Base-by-base conservation (phyloP, 2,888 invertebrate genomes). In the Atrina japonica region DNA sequence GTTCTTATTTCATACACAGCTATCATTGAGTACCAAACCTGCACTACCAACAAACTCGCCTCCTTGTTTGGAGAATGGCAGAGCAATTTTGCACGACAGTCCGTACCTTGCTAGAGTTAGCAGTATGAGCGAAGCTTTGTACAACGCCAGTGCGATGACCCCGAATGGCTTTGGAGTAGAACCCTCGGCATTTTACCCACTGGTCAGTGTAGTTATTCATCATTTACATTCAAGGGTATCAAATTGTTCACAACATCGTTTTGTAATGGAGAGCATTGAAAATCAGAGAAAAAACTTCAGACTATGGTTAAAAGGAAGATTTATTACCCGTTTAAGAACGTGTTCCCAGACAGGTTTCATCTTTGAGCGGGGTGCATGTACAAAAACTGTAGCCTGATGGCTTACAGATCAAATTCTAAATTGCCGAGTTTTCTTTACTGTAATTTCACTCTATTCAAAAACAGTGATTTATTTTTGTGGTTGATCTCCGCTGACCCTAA, bases 151-250 rank as follows among this genome's bases (percentile, higher is more conserved):
- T 3, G 45, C 63, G 41, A 30, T 72, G 60, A 72, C 72, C 23
- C 66, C 73, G 14, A 73, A 71, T 52, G 75, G 75, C 29, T 25
- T 61, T n/a, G 77, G 76, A 35, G 73, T 76, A 23, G 66, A 69
- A 53, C 65, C 80, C 23, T 73, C 80, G 29, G 76, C 76, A 14
- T 78, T 76, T 56, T 76, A 70, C 30, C 73, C 73, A 53, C 69
- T 71, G 69, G 80, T 80, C 65, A 68, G 73, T 58, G 25, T 65
- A 11, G 16, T 18, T 56, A 66, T 58, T 64, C 52, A 40, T 11
- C 35, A 11, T 35, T 35, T 35, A 35, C 70, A 50, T 50, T 59
- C 29, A 55, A 65, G 41, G 45, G 43, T 55, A 55, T 47, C 53
- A 56, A 41, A 65, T 55, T 61, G 30, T 49, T 14, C 16, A 9